Base-by-base conservation (phyloP, 2,888 invertebrate genomes). In the Blera fallax region DNA sequence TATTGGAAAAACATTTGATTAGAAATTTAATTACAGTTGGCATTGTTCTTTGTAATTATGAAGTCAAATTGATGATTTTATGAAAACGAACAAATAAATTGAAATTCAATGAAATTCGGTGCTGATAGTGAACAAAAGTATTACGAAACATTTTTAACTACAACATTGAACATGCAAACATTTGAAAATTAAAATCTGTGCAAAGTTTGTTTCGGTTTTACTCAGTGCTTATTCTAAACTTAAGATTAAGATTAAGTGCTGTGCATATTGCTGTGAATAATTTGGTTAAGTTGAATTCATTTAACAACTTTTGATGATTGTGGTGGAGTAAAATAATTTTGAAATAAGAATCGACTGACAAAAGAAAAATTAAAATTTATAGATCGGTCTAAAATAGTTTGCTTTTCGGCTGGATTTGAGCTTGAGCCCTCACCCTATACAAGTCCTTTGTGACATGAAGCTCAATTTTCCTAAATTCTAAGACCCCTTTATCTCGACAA, bases 171-270 rank as follows among this genome's bases (percentile, higher is more conserved):
- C 76, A 77, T 81, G 81, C 81, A 81, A 45, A 21, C 16, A 43
- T 37, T 34, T 27, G 24, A 37, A 34, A 29, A 32, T 11, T 29
- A 56, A 88, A 76, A 69, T 54, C 83, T 84, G 88, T 88, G 88
- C 88, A 88, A 88, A 82, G 81, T 84, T 85, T 88, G 88, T 87
- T 88, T 88, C 88, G 88, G 88, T 88, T 88, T 87, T 87, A 84
- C 84, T 84, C 84, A 73, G 80, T 80, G 83, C 78, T 76, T 67
- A 65, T 67, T 43, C 54, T 67, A n/a, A n/a, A n/a, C n/a, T 54
- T 77, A 81, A 70, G 58, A 62, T 79, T 74, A 56, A 62, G 27
- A 45, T 43, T 67, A 60, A 74, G 60, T 64, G 81, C 76, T 65
- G 72, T 85, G 81, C 84, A 67, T 69, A 58, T 80, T 76, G 70